Conservation (phyloP, 2,888 invertebrate genomes). For the Catocala nupta region DNA sequence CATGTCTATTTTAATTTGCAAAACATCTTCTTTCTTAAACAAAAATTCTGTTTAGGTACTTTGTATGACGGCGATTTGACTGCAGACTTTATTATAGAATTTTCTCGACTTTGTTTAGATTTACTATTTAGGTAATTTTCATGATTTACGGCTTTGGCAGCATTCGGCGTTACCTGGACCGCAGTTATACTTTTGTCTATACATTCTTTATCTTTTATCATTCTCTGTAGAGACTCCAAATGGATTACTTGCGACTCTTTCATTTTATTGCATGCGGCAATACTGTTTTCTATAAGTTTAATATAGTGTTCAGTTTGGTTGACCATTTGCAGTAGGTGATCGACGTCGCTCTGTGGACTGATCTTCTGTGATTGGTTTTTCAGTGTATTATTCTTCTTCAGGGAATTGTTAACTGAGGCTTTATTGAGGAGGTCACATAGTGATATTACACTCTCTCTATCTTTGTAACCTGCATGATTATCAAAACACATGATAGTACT, state of each 20-base stretch:
- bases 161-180: slow-evolving; percentile 43
- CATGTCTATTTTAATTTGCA: slow-evolving; percentile 62
- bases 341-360: too few relatives aligned
- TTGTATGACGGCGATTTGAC: slow-evolving; percentile 74
- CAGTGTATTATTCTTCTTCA: too few relatives aligned
- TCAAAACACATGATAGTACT: slow-evolving; percentile 78
- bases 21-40: slow-evolving; percentile 70
- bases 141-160: slow-evolving; percentile 34
- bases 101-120: slow-evolving; percentile 62
- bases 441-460: slow-evolving; percentile 72
- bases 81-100: slow-evolving; percentile 68
- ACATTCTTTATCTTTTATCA: slow-evolving; percentile 62
- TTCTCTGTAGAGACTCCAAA: slow-evolving; percentile 64
- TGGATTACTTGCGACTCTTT: slow-evolving; percentile 67
- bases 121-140: not conserved
- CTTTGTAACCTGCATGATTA: slow-evolving; percentile 54
- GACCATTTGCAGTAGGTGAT: slow-evolving; percentile 64
- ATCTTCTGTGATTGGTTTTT: too few relatives aligned
- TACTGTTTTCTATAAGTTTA: slow-evolving; percentile 66
- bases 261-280: slow-evolving; percentile 61
- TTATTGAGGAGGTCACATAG: slow-evolving; percentile 75
- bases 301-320: slow-evolving; percentile 66
- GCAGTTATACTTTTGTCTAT: slow-evolving; percentile 23
- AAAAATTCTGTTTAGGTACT: slow-evolving; percentile 73
- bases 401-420: slow-evolving; percentile 59